Base-by-base conservation (phyloP, 1,140 invertebrate species). In the Acromyrmex heyeri region DNA sequence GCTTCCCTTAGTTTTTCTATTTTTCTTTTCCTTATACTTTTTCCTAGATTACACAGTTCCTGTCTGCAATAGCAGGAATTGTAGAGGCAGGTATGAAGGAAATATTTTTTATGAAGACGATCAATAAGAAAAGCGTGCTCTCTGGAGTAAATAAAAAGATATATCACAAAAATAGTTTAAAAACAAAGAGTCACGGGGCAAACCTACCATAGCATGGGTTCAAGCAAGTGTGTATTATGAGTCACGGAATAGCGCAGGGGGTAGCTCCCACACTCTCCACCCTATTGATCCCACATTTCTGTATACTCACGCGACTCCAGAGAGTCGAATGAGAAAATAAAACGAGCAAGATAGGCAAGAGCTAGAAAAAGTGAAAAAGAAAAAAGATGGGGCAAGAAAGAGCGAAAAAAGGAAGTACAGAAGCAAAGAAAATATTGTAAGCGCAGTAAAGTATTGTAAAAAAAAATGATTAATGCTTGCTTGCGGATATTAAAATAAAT, bases 231-330 rank as follows among this genome's bases (percentile, higher is more conserved):
- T 91, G 90, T 78, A 92, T 92, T 94, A 94, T 94, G 94, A 94
- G 93, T 94, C 94, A 94, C 88, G 92, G 92, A 94, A 93, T 93
- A 92, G 90, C 87, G 88, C 86, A 86, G 92, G 92, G 65, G 92
- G 94, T 89, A 90, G 65, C 91, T 91, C 48, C 72, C 83, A 82
- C 57, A 76, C 88, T 87, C 88, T 91, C 61, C 87, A 62, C 89
- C 90, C 92, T 93, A 94, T 94, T 91, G 94, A 94, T 94, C 92
- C 90, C 82, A 81, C 92, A 93, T 92, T 93, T 92, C 92, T 88
- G 76, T 87, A 85, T 92, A 89, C 70, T 59, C 88, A 87, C 85
- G 86, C 91, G 67, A 88, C 83, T 85, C 82, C 69, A 69, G 83
- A 76, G 78, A 38, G 59, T 62, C 18, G 62, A 55, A 77, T 38